These are phyloP conservation scores for Arctocebus calabarensis DNA, from an alignment of 2,797 vertebrate genomes.

Conservation along the genomic window DNA sequence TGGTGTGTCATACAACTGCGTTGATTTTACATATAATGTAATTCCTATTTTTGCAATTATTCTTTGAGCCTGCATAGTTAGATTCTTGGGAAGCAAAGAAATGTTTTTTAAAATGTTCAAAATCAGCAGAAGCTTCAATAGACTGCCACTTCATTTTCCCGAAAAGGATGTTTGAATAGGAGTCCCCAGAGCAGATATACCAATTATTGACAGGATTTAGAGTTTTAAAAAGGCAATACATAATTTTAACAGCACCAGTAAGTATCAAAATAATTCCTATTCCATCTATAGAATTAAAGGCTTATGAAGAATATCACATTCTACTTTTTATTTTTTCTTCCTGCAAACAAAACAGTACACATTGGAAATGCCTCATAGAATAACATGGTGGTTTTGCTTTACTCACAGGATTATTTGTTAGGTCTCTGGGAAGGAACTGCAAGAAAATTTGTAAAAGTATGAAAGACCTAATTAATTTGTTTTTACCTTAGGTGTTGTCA, in stretches of 20 bases:
- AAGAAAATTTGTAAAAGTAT: too few relatives aligned
- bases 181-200: not conserved
- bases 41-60: not conserved
- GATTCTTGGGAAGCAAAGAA: not conserved
- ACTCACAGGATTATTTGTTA: too few relatives aligned
- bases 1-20: not conserved
- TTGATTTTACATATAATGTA: not conserved
- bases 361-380: too few relatives aligned
- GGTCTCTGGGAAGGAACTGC: too few relatives aligned
- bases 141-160: not conserved
- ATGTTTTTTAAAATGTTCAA: not conserved
- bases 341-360: not conserved
- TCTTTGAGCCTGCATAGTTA: not conserved
- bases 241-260: not conserved
- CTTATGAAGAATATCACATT: not conserved
- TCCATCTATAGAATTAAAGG: not conserved
- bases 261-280: constrained; percentile 27
- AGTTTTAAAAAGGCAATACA: not conserved
- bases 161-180: not conserved
- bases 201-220: not conserved
- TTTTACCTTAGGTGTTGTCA: too few relatives aligned
- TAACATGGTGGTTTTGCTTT: too few relatives aligned
- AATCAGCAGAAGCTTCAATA: not conserved
- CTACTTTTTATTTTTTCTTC: not conserved
- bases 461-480: too few relatives aligned